Conservation (phyloP, 1,140 invertebrate genomes). For the Batillaria attramentaria region DNA sequence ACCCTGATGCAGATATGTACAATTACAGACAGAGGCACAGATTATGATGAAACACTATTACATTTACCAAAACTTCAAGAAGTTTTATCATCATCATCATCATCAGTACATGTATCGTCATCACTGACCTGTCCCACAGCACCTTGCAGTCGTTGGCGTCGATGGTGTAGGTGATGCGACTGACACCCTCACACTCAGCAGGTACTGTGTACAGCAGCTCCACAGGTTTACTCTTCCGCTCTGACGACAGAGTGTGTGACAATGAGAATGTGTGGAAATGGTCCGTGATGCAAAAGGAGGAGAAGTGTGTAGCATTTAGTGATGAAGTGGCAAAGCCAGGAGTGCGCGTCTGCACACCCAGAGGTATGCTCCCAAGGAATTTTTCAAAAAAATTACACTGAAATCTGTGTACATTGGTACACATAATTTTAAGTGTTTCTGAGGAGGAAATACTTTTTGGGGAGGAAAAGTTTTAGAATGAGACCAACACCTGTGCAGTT, state of each 20-base stretch:
- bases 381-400: no score
- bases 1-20: background rate
- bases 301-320: no score
- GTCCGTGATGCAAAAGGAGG: background rate
- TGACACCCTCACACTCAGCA: slow-evolving; percentile 46
- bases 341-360: no score
- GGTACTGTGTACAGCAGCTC: slow-evolving; percentile 49
- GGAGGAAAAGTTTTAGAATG: no score
- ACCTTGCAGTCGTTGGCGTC: slow-evolving; percentile 48
- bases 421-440: no score
- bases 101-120: background rate
- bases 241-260: slow-evolving; percentile 20
- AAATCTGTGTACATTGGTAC: no score
- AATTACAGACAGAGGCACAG: background rate
- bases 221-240: slow-evolving; percentile 44
- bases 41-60: background rate
- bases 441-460: no score
- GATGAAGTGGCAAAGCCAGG: no score
- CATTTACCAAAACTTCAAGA: background rate
- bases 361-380: no score
- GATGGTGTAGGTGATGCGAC: slow-evolving; percentile 48
- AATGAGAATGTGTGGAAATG: background rate
- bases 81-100: background rate
- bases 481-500: no score
- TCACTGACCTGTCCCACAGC: slow-evolving; percentile 49